These are phyloP conservation scores for Agrotis puta DNA, from an alignment of 2,888 invertebrate genomes.

Conservation along the genomic window DNA sequence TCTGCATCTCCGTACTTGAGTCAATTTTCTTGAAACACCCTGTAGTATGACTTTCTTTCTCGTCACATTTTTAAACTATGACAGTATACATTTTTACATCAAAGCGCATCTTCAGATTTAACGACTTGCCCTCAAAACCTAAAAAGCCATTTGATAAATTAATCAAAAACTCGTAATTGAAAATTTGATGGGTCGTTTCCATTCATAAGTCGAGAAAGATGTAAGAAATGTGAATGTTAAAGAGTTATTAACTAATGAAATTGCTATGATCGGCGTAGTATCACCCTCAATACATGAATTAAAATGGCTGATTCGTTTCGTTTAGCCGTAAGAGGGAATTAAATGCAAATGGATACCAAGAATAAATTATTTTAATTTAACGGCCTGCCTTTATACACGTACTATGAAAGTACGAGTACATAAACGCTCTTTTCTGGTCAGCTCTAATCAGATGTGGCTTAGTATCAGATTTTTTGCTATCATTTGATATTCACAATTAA, in stretches of 20 bases:
- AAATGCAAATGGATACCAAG: constrained; percentile 29
- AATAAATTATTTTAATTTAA: constrained; percentile 8
- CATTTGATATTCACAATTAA: neutral
- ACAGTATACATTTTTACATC: neutral
- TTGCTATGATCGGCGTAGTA: constrained; percentile 21
- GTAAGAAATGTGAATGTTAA: constrained; percentile 12
- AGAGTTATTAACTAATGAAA: constrained; percentile 27
- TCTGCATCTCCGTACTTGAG: neutral
- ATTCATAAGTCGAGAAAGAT: constrained; percentile 20
- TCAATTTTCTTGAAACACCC: neutral
- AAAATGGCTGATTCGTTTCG: constrained; percentile 48
- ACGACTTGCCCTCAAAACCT: neutral
- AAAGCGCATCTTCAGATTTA: neutral
- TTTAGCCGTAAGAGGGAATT: constrained; percentile 22
- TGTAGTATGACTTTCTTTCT: neutral
- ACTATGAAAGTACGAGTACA: constrained; percentile 10
- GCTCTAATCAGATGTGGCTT: neutral
- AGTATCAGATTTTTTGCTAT: neutral
- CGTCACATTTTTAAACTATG: neutral
- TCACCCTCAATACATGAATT: constrained; percentile 36
- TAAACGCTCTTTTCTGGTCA: neutral
- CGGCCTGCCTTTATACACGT: neutral
- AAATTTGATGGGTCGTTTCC: constrained; percentile 12
- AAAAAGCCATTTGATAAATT: neutral
- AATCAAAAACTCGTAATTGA: constrained; percentile 4